phyloP scores from a whole-genome alignment of 2,797 vertebrate species.

The Denticeps clupeoides region DNA sequence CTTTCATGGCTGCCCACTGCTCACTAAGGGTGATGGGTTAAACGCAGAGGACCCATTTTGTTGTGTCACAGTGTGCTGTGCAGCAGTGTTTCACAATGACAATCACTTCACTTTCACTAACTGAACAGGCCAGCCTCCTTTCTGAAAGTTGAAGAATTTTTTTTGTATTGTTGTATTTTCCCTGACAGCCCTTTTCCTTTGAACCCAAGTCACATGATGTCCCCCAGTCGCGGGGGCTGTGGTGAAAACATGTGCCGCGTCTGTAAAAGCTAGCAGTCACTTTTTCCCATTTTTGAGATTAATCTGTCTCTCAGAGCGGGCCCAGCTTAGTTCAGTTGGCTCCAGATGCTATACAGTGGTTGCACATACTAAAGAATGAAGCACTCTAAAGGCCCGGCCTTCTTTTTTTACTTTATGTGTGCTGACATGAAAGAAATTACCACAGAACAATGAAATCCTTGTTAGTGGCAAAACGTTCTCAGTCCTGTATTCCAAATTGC shows the following conservation, averaged over 20 bases:
- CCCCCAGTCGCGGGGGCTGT: not conserved
- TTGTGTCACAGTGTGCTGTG: too few relatives aligned
- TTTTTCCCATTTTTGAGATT: slow-evolving; percentile 6
- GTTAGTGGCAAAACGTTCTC: not conserved
- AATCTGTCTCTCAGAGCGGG: slow-evolving; percentile 13
- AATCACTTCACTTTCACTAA: too few relatives aligned
- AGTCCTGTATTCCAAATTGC: not conserved
- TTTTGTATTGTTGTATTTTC: not conserved
- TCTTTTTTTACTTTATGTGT: too few relatives aligned
- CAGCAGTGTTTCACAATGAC: too few relatives aligned
- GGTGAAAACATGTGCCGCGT: not conserved
- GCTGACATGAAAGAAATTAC: not conserved
- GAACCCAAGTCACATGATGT: slow-evolving; percentile 4
- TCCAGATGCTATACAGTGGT: slow-evolving; percentile 15
- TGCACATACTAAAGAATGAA: slow-evolving; percentile 5
- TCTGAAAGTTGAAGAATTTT: not conserved
- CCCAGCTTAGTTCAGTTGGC: slow-evolving; percentile 22
- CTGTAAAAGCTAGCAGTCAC: slow-evolving; percentile 9
- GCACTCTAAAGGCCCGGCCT: too few relatives aligned
- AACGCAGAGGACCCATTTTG: too few relatives aligned
- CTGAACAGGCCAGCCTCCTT: too few relatives aligned
- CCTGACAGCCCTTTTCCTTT: not conserved
- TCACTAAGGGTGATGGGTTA: too few relatives aligned
- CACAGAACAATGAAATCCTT: not conserved
- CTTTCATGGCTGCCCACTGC: too few relatives aligned